phyloP scores from a whole-genome alignment of 2,797 vertebrate species.

The Pygocentrus nattereri region DNA sequence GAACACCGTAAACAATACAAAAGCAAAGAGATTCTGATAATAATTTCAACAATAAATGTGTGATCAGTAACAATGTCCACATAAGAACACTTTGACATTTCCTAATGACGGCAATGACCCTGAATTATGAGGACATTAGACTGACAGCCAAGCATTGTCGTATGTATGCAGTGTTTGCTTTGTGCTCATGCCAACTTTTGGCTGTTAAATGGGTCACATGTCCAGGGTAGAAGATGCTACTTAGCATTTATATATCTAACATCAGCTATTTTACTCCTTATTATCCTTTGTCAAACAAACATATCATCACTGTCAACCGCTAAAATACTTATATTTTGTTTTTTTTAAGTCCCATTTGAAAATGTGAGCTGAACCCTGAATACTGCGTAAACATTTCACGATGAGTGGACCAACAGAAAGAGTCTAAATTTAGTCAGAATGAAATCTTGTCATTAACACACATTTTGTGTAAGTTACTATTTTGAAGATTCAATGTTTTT shows the following conservation, averaged over 20 bases:
- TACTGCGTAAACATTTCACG: not conserved
- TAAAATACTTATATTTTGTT: too few species aligned
- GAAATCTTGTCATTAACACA: not conserved
- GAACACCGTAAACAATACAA: not conserved
- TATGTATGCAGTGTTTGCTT: conserved; percentile 8
- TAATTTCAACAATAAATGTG: conserved; percentile 13
- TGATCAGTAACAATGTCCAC: conserved; percentile 49
- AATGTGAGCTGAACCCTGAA: not conserved
- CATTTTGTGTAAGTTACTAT: not conserved
- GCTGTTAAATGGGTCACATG: conserved; percentile 18
- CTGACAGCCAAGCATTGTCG: not conserved
- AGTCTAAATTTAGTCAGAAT: not conserved
- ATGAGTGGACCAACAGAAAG: not conserved
- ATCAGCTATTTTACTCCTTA: too few species aligned
- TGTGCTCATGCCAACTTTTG: not conserved
- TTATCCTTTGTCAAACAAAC: too few species aligned
- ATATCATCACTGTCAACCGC: too few species aligned
- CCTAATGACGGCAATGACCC: not conserved
- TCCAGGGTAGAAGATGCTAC: not conserved
- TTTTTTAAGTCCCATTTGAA: too few species aligned
- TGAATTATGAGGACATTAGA: not conserved
- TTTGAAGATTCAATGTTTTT: not conserved
- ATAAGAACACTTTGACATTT: conserved; percentile 48
- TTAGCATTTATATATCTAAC: not conserved
- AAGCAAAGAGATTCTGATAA: not conserved